These are phyloP conservation scores for Gryon sp. DNA, from an alignment of 1,140 invertebrate species.

Conservation along the genomic window DNA sequence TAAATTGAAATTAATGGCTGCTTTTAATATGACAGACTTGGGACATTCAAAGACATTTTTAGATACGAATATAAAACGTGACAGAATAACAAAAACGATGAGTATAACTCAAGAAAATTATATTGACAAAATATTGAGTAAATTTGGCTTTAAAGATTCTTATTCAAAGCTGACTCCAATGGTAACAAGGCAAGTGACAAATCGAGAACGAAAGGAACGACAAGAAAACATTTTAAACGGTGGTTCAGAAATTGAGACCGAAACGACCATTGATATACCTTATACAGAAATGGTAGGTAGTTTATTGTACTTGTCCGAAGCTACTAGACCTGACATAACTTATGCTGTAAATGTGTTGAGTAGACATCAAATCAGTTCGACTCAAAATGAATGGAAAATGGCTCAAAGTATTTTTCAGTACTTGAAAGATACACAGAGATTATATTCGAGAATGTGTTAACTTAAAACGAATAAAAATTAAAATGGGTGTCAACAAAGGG, in stretches of 20 bases:
- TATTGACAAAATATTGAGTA: conserved; percentile 7
- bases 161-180: conserved; percentile 41
- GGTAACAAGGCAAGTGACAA: conserved; percentile 50
- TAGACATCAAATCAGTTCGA: conserved; percentile 28
- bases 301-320: conserved; percentile 10
- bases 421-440: conserved; percentile 7
- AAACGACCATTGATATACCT: conserved; percentile 7
- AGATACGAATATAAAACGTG: conserved; percentile 11
- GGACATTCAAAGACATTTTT: conserved; percentile 26
- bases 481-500: too few species aligned
- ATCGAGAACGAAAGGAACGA: conserved; percentile 20
- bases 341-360: conserved; percentile 23
- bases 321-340: conserved; percentile 16
- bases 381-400: too few species aligned
- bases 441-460: too few species aligned
- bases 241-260: not conserved
- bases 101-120: too few species aligned
- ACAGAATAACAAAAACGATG: conserved; percentile 5
- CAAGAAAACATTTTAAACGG: not conserved
- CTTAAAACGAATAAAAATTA: too few species aligned
- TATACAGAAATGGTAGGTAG: conserved; percentile 56
- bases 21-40: conserved; percentile 50
- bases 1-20: conserved; percentile 13
- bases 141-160: conserved; percentile 36
- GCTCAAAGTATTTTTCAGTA: too few species aligned